A percentile compares a stretch with the other conserved stretches of the same genome.
phyloP scores from a whole-genome alignment of 2,113 vertebrate genomes.

The Pterocles orientalis region DNA sequence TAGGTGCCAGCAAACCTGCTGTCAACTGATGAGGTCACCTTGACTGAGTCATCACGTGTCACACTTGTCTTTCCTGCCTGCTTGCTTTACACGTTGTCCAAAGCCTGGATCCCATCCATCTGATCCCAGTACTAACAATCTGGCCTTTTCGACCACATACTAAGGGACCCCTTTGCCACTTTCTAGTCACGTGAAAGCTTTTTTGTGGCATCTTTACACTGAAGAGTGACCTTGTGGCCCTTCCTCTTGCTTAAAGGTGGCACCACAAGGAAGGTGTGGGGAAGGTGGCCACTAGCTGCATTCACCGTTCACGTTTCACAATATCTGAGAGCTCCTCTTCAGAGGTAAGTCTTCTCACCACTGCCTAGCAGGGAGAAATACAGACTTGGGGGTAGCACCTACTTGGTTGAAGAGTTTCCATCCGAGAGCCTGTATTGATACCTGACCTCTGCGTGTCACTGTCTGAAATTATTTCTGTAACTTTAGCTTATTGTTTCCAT shows the following conservation, averaged over 20 bases:
- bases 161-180: background rate
- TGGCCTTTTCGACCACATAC: background rate
- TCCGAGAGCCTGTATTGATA: background rate
- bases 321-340: background rate
- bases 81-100: background rate
- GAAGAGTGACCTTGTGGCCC: background rate
- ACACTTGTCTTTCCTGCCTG: background rate
- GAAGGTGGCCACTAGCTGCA: background rate
- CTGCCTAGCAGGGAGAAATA: background rate
- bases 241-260: background rate
- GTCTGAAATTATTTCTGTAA: background rate
- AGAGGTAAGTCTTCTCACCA: background rate
- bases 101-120: background rate
- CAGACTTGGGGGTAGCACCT: background rate
- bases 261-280: background rate
- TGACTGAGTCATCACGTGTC: too few relatives aligned
- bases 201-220: background rate
- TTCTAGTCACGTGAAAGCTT: background rate
- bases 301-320: accelerated
- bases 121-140: background rate
- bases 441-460: background rate
- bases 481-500: background rate
- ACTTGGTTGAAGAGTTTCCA: background rate
- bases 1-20: background rate
- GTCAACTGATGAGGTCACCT: background rate